A percentile compares a stretch with the other conserved stretches of the same genome.
phyloP scores from a whole-genome alignment of 2,797 vertebrate genomes.

The Lemur catta region DNA sequence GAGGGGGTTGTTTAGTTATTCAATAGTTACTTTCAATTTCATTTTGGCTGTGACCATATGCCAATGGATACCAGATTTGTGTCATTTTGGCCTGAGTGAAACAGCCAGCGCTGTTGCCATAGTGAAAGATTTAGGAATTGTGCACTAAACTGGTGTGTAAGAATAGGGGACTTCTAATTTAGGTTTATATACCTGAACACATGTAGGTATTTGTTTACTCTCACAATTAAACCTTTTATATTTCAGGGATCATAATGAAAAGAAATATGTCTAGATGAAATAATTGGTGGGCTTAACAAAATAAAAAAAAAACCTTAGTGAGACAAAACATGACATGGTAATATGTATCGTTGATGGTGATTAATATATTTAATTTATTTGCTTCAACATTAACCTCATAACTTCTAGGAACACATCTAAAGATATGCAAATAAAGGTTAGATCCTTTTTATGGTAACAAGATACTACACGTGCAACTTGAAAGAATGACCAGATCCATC shows the following conservation, averaged over 20 bases:
- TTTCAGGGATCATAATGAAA: not conserved
- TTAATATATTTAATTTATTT: slow-evolving; percentile 42
- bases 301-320: not conserved
- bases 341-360: not conserved
- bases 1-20: slow-evolving; percentile 25
- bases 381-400: not conserved
- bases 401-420: slow-evolving; percentile 1
- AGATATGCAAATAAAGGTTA: not conserved
- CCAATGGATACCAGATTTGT: not conserved
- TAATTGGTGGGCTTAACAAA: not conserved
- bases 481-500: not conserved
- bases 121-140: slow-evolving; percentile 31
- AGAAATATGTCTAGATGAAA: slow-evolving; percentile 22
- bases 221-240: not conserved
- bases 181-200: not conserved
- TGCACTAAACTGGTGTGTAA: not conserved
- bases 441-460: not conserved
- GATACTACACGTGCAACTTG: not conserved
- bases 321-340: not conserved
- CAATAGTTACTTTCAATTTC: slow-evolving; percentile 42
- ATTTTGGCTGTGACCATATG: slow-evolving; percentile 49
- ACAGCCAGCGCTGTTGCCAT: not conserved
- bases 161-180: slow-evolving; percentile 37
- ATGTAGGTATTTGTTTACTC: not conserved
- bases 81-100: slow-evolving; percentile 29